Evolutionary conservation across 2,113 vertebrate genomes (phyloP).

Genomic region (Osmerus eperlanus): DNA sequence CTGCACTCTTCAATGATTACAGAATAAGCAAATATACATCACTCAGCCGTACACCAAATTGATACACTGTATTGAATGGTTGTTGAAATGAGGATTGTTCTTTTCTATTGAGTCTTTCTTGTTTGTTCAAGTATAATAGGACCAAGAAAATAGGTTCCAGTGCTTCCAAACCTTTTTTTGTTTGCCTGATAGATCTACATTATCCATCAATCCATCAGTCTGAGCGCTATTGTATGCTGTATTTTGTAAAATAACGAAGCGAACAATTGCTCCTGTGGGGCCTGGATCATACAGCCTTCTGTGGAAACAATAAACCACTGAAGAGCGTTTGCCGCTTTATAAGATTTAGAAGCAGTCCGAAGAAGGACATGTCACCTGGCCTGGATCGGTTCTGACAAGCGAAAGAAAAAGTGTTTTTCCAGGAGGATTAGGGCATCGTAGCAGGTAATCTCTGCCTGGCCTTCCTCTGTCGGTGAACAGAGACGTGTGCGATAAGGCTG

Average conservation of each 20-base stretch:
- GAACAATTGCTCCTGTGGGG: too few relatives aligned
- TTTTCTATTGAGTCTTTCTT: too few relatives aligned
- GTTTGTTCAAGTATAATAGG: too few relatives aligned
- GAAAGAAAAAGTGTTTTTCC: neutral
- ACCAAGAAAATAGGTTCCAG: too few relatives aligned
- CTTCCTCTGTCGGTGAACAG: constrained; percentile 2
- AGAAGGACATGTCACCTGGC: constrained; percentile 9
- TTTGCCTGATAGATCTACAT: too few relatives aligned
- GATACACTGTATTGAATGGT: too few relatives aligned
- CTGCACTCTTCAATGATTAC: neutral
- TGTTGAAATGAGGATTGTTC: too few relatives aligned
- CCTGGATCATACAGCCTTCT: neutral
- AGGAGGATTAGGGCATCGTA: constrained; percentile 8
- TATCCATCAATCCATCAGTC: too few relatives aligned
- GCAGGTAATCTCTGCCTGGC: constrained; percentile 14
- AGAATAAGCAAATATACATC: neutral
- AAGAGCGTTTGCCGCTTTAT: neutral
- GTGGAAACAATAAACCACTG: neutral
- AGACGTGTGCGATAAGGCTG: neutral
- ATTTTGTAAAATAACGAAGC: too few relatives aligned
- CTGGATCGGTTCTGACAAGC: neutral
- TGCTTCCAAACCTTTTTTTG: too few relatives aligned
- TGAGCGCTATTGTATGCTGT: too few relatives aligned
- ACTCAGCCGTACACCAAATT: neutral
- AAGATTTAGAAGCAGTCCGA: neutral